Evolutionary conservation across 2,113 vertebrate genomes (phyloP), one percentile per base, ranked within the genome.

Genomic region (Prunella fulvescens): DNA sequence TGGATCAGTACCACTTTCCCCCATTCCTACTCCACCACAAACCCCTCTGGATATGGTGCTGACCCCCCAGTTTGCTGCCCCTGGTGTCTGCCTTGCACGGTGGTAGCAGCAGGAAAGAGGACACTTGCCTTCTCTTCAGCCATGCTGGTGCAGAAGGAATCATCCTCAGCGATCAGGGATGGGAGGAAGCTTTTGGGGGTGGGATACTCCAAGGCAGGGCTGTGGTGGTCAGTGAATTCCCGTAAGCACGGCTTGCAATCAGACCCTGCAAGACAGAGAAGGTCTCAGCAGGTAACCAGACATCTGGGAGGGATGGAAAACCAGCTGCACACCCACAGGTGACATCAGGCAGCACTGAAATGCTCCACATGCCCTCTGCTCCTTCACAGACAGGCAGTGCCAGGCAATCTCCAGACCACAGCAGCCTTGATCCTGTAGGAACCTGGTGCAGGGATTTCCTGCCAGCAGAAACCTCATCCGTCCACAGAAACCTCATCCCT

Each of bases 231-330:
- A 39, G 88, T 58, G 62, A 97, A 95, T 56, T 97, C 90, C 71
- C 7, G 92, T 51, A 97, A 83, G 53, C 98, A 98, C 4, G 98
- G 98, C 86, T 99, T 99, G 94, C 98, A 98, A 90, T 99, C 98
- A 0, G 98, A 99, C 7, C 96, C 98, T 99, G 97, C 33, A 86
- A 97, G 81, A 92, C 89, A 92, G 28, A 87, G 87, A 6, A 67
- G 57, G 74, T n/a, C 45, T 40, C 39, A 12, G 69, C 44, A 18
- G 2, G 40, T 24, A 22, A 39, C 7, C 37, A 54, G 74, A 3
- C 0, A 24, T 50, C 24, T 44, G 39, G 11, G 40, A 76, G n/a
- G 62, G 73, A 44, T 12, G 26, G 19, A 26, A 53, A 66, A 39
- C 5, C 71, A 29, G 56, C 67, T 64, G 3, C 6, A 7, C 14